These are phyloP conservation scores for Vanessa cardui DNA, from an alignment of 2,888 invertebrate species.

Conservation along the genomic window DNA sequence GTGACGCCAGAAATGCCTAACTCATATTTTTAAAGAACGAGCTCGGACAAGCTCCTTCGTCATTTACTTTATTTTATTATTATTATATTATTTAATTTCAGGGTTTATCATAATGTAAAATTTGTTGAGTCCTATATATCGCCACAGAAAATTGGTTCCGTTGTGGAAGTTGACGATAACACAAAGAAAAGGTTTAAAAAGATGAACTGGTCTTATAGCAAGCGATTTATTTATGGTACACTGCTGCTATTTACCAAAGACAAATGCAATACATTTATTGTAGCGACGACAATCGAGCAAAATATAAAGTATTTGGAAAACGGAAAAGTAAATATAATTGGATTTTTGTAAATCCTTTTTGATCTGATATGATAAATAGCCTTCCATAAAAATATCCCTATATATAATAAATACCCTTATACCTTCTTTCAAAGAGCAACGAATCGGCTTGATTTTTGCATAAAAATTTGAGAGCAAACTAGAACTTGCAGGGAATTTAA, in stretches of 20 bases:
- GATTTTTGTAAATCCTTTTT: no score
- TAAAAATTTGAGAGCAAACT: no score
- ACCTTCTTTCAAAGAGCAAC: no score
- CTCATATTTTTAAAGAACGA: no score
- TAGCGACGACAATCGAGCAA: slow-evolving; percentile 86
- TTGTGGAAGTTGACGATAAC: slow-evolving; percentile 56
- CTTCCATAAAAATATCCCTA: no score
- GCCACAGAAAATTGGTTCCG: slow-evolving; percentile 60
- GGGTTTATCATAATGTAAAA: slow-evolving; percentile 68
- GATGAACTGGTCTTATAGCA: slow-evolving; percentile 70
- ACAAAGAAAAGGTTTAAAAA: slow-evolving; percentile 56
- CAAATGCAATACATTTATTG: slow-evolving; percentile 85
- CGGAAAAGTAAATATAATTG: slow-evolving; percentile 57
- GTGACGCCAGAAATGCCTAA: no score
- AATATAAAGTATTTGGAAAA: slow-evolving; percentile 58
- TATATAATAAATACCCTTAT: no score
- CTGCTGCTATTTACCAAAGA: slow-evolving; percentile 87
- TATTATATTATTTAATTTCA: slow-evolving; percentile 41
- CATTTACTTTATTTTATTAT: no score
- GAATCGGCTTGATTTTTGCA: no score
- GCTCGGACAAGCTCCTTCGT: no score
- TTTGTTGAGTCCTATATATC: slow-evolving; percentile 64
- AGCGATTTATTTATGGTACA: slow-evolving; percentile 87
- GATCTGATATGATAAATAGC: no score
- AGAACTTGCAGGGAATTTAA: no score